Conservation (phyloP, 2,113 vertebrate species). For the Poecile atricapillus region DNA sequence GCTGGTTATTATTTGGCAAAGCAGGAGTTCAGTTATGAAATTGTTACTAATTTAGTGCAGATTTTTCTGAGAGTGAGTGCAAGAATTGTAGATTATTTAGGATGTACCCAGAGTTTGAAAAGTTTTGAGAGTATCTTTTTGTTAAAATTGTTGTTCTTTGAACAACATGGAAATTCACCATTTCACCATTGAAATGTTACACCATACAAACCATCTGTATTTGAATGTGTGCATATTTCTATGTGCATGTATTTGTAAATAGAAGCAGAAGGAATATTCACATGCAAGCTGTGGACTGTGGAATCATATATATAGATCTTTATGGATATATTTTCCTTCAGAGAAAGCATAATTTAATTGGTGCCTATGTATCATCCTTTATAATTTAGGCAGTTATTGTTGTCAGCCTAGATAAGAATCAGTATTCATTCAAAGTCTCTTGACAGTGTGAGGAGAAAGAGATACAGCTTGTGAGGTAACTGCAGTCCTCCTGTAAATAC, state of each 20-base stretch:
- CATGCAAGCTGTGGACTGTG: neutral
- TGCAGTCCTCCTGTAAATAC: neutral
- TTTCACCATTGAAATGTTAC: neutral
- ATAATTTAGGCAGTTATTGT: neutral
- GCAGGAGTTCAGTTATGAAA: conserved; percentile 1
- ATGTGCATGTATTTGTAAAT: neutral
- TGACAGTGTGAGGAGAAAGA: neutral
- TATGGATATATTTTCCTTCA: neutral
- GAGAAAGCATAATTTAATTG: neutral
- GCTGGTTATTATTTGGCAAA: neutral
- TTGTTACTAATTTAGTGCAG: neutral
- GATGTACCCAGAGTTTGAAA: neutral
- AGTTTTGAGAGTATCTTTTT: neutral
- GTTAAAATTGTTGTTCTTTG: neutral
- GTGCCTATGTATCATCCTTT: neutral
- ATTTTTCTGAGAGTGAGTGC: neutral
- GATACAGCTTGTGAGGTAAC: neutral
- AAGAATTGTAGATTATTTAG: neutral
- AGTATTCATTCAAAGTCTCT: neutral
- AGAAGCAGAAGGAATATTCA: neutral
- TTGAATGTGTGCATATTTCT: neutral
- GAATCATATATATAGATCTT: neutral
- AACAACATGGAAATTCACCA: too few relatives aligned
- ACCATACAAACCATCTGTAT: neutral
- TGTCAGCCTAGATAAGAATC: neutral